A percentile compares a stretch with the other conserved stretches of the same genome.
Conservation (phyloP, 2,888 invertebrate genomes). For the Trichopoda pennipes region DNA sequence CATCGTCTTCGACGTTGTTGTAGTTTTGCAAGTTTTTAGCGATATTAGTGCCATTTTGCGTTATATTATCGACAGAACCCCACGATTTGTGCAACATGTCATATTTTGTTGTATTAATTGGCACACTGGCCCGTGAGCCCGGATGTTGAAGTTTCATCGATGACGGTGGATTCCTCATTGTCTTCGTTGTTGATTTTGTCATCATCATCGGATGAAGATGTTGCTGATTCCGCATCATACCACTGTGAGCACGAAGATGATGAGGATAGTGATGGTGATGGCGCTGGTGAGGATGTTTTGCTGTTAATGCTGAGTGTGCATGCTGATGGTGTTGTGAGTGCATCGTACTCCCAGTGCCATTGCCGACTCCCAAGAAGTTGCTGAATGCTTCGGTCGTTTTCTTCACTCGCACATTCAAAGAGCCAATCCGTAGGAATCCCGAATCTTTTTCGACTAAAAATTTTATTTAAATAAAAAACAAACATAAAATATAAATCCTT, state of each 20-base stretch:
- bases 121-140: conserved; percentile 77
- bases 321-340: conserved; percentile 71
- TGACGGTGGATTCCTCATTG: conserved; percentile 65
- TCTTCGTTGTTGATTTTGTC: conserved; percentile 63
- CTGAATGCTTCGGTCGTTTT: conserved; percentile 96
- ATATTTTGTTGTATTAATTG: conserved; percentile 79
- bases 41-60: conserved; percentile 81
- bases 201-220: conserved; percentile 74
- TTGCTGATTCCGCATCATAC: conserved; percentile 78
- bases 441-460: conserved; percentile 90
- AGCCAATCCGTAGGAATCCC: conserved; percentile 94
- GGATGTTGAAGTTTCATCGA: conserved; percentile 50
- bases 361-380: conserved; percentile 91
- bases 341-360: conserved; percentile 81
- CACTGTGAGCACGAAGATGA: conserved; percentile 76
- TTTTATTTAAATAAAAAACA: background rate
- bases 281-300: conserved; percentile 81
- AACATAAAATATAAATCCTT: background rate
- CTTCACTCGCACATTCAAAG: conserved; percentile 94
- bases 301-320: conserved; percentile 69
- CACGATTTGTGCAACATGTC: conserved; percentile 92
- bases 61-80: conserved; percentile 94
- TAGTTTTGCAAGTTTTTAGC: conserved; percentile 15
- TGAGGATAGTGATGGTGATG: conserved; percentile 79
- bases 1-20: conserved; percentile 40